phyloP scores from a whole-genome alignment of 2,113 vertebrate genomes.

The Riparia riparia region DNA sequence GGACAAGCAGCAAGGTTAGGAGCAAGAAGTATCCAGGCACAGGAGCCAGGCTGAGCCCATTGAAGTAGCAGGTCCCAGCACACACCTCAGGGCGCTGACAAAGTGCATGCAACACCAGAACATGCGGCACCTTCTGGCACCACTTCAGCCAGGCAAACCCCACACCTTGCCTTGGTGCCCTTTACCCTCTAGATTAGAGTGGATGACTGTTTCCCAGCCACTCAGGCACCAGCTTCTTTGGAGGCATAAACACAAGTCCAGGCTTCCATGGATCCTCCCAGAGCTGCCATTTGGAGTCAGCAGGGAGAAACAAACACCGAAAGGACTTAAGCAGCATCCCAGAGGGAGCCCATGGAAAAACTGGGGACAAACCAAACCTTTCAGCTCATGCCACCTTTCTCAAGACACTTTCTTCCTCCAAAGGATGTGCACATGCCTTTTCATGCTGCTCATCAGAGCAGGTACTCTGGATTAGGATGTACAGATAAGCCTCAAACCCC shows the following conservation, averaged over 20 bases:
- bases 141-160: not conserved
- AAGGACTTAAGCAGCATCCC: not conserved
- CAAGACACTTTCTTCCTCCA: not conserved
- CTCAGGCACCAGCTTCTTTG: not conserved
- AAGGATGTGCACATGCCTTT: fast-evolving
- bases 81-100: fast-evolving
- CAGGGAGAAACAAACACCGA: not conserved
- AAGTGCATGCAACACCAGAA: not conserved
- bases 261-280: not conserved
- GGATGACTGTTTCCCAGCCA: not conserved
- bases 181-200: not conserved
- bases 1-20: not conserved
- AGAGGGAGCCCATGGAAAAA: not conserved
- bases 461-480: not conserved
- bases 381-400: not conserved
- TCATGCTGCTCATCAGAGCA: not conserved
- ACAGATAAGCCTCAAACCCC: not conserved
- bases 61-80: not conserved
- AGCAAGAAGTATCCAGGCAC: not conserved
- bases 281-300: not conserved
- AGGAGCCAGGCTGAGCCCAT: not conserved
- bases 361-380: not conserved
- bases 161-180: not conserved
- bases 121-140: not conserved
- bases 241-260: not conserved